A percentile compares a stretch with the other conserved stretches of the same genome.
phyloP scores from a whole-genome alignment of 2,797 vertebrate genomes.

The Manis crassicaudata region DNA sequence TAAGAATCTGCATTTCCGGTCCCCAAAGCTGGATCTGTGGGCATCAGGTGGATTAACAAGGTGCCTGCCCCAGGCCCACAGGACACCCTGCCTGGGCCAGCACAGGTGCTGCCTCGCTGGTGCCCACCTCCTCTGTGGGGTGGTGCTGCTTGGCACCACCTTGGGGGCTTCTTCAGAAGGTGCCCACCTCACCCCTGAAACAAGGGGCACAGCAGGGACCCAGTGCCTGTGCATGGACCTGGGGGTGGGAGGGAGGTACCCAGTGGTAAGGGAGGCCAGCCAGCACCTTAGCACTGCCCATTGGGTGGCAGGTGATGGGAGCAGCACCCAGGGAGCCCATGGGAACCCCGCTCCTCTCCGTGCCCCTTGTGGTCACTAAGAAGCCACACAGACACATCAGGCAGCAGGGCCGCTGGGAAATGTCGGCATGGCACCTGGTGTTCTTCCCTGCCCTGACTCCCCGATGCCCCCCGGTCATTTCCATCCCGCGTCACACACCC shows the following conservation, averaged over 20 bases:
- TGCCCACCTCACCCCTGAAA: not conserved
- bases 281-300: not conserved
- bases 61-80: fast-evolving
- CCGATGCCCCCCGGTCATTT: too few species aligned
- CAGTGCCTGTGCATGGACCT: not conserved
- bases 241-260: not conserved
- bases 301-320: not conserved
- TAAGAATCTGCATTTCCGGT: not conserved
- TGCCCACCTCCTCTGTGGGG: not conserved
- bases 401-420: fast-evolving
- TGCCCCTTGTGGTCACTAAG: fast-evolving
- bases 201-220: not conserved
- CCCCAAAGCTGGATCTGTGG: not conserved
- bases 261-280: not conserved
- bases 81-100: not conserved
- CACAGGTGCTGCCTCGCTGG: not conserved
- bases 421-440: fast-evolving
- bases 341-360: too few species aligned
- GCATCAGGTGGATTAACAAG: not conserved
- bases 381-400: too few species aligned
- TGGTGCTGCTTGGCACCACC: fast-evolving
- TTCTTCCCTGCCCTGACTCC: not conserved
- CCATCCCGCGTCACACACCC: fast-evolving
- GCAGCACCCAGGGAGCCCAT: not conserved
- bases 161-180: not conserved